A percentile compares a stretch with the other conserved stretches of the same genome.
These are phyloP conservation scores for Drosophila prostipennis DNA, from an alignment of 2,888 invertebrate genomes.

Conservation along the genomic window DNA sequence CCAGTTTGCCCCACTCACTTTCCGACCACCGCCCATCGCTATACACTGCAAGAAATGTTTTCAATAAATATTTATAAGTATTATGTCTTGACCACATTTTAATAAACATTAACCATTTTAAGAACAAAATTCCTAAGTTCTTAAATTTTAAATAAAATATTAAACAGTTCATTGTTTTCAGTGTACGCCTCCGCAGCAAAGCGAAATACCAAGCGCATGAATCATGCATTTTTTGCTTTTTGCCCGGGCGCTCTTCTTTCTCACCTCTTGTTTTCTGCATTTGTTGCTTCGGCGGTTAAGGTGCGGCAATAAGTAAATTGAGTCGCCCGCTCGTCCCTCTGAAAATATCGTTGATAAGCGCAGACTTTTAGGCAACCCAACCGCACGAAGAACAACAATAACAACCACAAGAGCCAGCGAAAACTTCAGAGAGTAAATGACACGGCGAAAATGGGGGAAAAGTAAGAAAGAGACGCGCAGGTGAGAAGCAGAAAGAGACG, in stretches of 20 bases:
- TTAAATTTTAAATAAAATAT: no score
- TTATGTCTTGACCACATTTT: no score
- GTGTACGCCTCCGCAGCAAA: slow-evolving; percentile 15
- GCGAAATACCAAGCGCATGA: slow-evolving; percentile 60
- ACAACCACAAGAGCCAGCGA: slow-evolving; percentile 1
- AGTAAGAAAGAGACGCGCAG: not conserved
- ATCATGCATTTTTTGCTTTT: slow-evolving; percentile 57
- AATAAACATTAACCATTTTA: no score
- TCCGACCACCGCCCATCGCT: slow-evolving; percentile 13
- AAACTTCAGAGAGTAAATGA: slow-evolving; percentile 13
- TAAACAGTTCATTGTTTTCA: no score
- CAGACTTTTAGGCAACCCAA: slow-evolving; percentile 46
- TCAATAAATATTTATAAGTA: no score
- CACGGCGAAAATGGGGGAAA: slow-evolving; percentile 3
- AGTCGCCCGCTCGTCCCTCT: slow-evolving; percentile 28
- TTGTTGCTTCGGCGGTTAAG: slow-evolving; percentile 39
- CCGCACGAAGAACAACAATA: slow-evolving; percentile 23
- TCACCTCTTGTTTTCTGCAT: slow-evolving; percentile 29
- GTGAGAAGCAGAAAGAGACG: not conserved
- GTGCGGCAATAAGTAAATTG: slow-evolving; percentile 60
- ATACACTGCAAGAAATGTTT: slow-evolving; percentile 1
- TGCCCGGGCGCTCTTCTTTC: slow-evolving; percentile 34
- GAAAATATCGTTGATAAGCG: slow-evolving; percentile 61
- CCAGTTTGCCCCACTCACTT: slow-evolving; percentile 30
- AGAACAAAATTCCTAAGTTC: no score